A percentile compares a stretch with the other conserved stretches of the same genome.
These are phyloP conservation scores for Zonitis immaculata DNA, from an alignment of 2,888 invertebrate species.

Conservation along the genomic window DNA sequence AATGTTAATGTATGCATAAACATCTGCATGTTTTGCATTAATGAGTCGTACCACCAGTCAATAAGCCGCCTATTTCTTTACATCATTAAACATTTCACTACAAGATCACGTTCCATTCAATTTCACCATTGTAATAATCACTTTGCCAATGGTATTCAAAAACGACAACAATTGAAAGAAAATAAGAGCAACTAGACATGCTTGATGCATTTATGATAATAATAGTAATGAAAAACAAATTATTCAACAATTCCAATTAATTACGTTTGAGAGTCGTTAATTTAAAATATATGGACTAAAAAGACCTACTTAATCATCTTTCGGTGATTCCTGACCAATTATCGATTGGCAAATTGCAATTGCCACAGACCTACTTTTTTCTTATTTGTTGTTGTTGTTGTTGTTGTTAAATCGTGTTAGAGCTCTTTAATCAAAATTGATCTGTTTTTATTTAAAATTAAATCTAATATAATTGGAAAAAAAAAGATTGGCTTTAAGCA, in stretches of 20 bases:
- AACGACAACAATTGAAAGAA: background rate
- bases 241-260: background rate
- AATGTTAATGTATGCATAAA: background rate
- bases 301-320: background rate
- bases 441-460: background rate
- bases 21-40: background rate
- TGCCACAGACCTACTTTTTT: too few relatives aligned
- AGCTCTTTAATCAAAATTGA: too few relatives aligned
- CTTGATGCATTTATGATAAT: background rate
- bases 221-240: too few relatives aligned
- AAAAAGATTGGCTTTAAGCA: background rate
- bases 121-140: constrained; percentile 1
- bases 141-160: background rate
- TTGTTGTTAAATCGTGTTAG: too few relatives aligned
- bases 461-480: background rate
- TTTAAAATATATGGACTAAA: too few relatives aligned
- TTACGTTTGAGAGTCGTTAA: too few relatives aligned
- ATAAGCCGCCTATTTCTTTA: background rate
- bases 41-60: background rate
- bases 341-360: too few relatives aligned
- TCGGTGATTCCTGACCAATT: background rate
- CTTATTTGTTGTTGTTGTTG: too few relatives aligned
- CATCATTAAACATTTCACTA: constrained; percentile 1
- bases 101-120: constrained; percentile 1
- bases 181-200: background rate